Base-by-base conservation (phyloP, 2,888 invertebrate species). In the Harpagoxenus sublaevis region DNA sequence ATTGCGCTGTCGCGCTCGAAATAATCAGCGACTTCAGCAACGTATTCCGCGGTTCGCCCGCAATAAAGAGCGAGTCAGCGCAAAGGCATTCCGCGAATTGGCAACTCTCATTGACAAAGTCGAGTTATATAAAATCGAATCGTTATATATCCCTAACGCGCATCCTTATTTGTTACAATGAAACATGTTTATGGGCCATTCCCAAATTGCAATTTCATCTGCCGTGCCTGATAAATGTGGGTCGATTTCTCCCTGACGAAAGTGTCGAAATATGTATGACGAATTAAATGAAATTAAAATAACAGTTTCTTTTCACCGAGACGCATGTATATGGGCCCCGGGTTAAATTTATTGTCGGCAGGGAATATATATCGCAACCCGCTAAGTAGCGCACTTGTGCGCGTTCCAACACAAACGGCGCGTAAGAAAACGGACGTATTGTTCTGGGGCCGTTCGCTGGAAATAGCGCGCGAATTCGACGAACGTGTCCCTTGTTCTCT, bases 381-480 rank as follows among this genome's bases (percentile, higher is more conserved):
- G 4, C 48, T 35, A 63, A 75, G 23, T 35, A 63, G 63, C 35
- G 51, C 63, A 23, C 23, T 63, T 51, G 35, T 53, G 53, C 39
- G 8, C 28, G 18, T 39, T 70, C 57, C 35, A 39, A 68, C 42
- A 10, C 35, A 15, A 48, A 45, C 48, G 18, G 18, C 60, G 31
- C 57, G 31, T 39, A 68, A 45, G 78, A 48, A 53, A 65, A 79
- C 35, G 57, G 3, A 6, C 15, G 68, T 57, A 79, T 79, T 79
- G 79, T 70, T 68, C 70, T 15, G 65, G 31, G 28, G 23, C 70
- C 68, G 57, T 70, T 60, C 35, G 79, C 18, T 79, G 70, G 70
- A 79, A 79, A 60, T 70, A 48, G 60, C 28, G 79, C 79, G 79
- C 79, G 70, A 79, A 60, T 79, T 70, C 79, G 70, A 70, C 70